Evolutionary conservation across 2,113 vertebrate species (phyloP), one percentile per base, ranked within the genome.

Genomic region (Ailuropoda melanoleuca): DNA sequence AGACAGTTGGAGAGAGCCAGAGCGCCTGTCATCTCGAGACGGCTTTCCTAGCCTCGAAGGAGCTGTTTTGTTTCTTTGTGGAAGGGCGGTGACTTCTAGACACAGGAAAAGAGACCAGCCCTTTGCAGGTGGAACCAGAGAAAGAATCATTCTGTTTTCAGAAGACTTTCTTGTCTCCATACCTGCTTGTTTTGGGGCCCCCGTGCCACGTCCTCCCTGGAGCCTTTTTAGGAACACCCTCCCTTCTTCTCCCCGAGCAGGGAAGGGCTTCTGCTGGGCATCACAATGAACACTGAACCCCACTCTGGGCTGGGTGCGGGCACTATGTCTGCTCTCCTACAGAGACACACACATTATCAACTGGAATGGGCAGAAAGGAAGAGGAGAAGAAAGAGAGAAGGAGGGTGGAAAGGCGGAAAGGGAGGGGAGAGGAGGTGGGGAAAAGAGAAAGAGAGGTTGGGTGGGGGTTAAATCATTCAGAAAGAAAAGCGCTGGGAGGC

Each of bases 361-460:
- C 31, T 55, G 10, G 10, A 4, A 8, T 1, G 29, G 7, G 14
- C 26, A 39, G 17, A 37, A 6, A 4, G 72, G 50, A 13, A 17
- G 6, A 37, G 6, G 2, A n/a, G 6, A 17, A 48, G 14, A 17
- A 2, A 37, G 1, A 78, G 12, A 43, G 23, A 37, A 19, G 7
- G 12, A 10, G 4, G 0, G 6, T 4, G 39, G 8, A 24, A 31
- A 7, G 24, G 15, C 2, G 4, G 50, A 7, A 10, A 10, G 3
- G 23, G 6, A 26, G 0, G 3, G 37, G 12, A 29, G 4, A 2
- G 15, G 14, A 10, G n/a, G n/a, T n/a, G n/a, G n/a, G n/a, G n/a
- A 12, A 56, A 34, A 64, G 18, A 31, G 8, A 7, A 21, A 2
- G 6, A 37, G 34, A n/a, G 62, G 13, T 7, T 26, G 8, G 3